Base-by-base conservation (phyloP, 1,140 invertebrate genomes). In the Berghia stephanieae region DNA sequence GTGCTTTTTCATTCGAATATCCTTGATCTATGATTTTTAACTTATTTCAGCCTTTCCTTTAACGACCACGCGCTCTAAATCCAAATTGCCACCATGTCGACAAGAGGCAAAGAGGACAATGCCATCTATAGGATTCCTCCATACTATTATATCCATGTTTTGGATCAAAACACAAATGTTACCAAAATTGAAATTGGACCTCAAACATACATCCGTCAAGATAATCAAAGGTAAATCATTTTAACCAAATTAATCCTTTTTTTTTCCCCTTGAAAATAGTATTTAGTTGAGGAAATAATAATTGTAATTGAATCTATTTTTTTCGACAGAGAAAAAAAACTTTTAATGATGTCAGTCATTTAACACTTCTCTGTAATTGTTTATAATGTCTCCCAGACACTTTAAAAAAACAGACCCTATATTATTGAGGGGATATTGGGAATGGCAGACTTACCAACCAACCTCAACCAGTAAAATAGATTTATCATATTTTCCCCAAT, bases 121-220 rank as follows among this genome's bases (percentile, higher is more conserved):
- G 84, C 86, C 24, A 84, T 91, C n/a, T 90, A 85, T 78, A 79
- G 91, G 10, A 91, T 91, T 68, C 89, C 89, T 31, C 91, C 91
- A 0, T 90, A 91, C 77, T 88, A 86, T 71, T 92, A 90, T 80
- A 81, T 92, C 27, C 91, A 92, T 88, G 91, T 91, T 31, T 81
- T 92, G 31, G 91, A 92, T 81, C 90, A 91, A 81, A 91, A 91
- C 66, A 85, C 88, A 24, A 92, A 91, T 88, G 89, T 91, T 16
- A 91, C 91, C 10, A 82, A 88, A 75, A 81, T 91, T 36, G 90
- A 91, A 80, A 87, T 90, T 78, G 91, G 91, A 66, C 91, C 91
- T 36, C 86, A 91, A 79, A 91, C 91, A 8, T 91, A 87, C 81
- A 88, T 91, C 74, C 77, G 90, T 68, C 89, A 91, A 78, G 91